A percentile compares a stretch with the other conserved stretches of the same genome.
These are phyloP conservation scores for Ametastegia equiseti DNA, from an alignment of 2,888 invertebrate species.

Conservation along the genomic window DNA sequence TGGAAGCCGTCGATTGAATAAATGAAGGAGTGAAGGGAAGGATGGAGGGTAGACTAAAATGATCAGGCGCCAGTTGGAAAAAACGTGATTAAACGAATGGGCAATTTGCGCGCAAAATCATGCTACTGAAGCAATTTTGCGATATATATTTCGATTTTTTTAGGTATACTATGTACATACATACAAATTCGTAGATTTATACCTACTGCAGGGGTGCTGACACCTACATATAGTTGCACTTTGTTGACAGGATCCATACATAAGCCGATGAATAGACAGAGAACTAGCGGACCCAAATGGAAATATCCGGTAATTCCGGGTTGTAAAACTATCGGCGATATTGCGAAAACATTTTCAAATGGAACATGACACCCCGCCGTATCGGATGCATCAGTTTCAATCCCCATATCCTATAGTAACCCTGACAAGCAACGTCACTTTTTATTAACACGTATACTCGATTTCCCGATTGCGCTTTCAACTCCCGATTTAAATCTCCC, in stretches of 20 bases:
- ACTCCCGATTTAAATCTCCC: not conserved
- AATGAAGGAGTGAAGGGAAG: not conserved
- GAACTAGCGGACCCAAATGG: conserved; percentile 44
- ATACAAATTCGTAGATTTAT: not conserved
- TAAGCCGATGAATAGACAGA: conserved; percentile 5
- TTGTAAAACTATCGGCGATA: conserved; percentile 27
- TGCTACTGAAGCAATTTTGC: conserved; percentile 29
- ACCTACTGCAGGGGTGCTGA: not conserved
- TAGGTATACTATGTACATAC: not conserved
- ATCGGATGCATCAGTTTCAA: conserved; percentile 10
- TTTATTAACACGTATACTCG: not conserved
- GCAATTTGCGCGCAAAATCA: not conserved
- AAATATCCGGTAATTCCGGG: conserved; percentile 44
- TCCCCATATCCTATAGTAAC: too few relatives aligned
- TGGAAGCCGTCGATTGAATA: not conserved
- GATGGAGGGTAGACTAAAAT: conserved; percentile 8
- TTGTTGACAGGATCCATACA: not conserved
- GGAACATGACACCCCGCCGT: not conserved
- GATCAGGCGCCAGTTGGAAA: conserved; percentile 40
- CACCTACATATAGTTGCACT: not conserved
- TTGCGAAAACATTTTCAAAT: conserved; percentile 18
- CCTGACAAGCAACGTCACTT: conserved; percentile 19
- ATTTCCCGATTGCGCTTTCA: not conserved
- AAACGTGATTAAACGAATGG: conserved; percentile 33
- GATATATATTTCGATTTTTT: not conserved